Evolutionary conservation across 2,888 invertebrate species (phyloP).

Genomic region (Ptychoptera albimana): DNA sequence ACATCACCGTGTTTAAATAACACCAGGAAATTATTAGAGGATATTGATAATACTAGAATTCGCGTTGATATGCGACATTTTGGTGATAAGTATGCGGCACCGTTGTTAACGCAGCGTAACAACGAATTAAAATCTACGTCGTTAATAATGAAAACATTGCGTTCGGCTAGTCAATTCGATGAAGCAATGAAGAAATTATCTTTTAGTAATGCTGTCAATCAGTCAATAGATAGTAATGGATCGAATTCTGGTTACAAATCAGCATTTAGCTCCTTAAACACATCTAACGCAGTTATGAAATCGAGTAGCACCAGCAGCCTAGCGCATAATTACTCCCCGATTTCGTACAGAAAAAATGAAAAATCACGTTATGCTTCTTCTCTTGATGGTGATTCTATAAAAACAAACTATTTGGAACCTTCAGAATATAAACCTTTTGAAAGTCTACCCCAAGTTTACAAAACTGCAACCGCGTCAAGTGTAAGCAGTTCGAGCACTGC

Average conservation of each 20-base stretch:
- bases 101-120: background rate
- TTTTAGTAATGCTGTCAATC: background rate
- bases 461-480: background rate
- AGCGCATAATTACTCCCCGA: background rate
- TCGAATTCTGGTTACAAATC: too few species aligned
- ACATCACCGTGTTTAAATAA: too few species aligned
- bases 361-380: constrained; percentile 9
- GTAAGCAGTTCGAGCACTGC: constrained; percentile 1
- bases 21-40: background rate
- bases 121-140: constrained; percentile 27
- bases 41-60: constrained; percentile 1
- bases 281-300: constrained; percentile 7
- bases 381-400: constrained; percentile 12
- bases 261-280: background rate
- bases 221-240: background rate
- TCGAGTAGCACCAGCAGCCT: constrained; percentile 11
- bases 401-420: constrained; percentile 6
- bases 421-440: too few species aligned
- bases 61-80: background rate
- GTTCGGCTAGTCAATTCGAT: constrained; percentile 28
- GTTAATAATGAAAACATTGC: constrained; percentile 28
- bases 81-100: background rate
- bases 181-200: constrained; percentile 27
- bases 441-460: background rate
- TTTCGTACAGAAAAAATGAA: too few species aligned